Percentiles rank a stretch among this genome's conserved stretches.
These are phyloP conservation scores for Romanogobio albipinnatus DNA, from an alignment of 2,113 vertebrate species.

Conservation along the genomic window DNA sequence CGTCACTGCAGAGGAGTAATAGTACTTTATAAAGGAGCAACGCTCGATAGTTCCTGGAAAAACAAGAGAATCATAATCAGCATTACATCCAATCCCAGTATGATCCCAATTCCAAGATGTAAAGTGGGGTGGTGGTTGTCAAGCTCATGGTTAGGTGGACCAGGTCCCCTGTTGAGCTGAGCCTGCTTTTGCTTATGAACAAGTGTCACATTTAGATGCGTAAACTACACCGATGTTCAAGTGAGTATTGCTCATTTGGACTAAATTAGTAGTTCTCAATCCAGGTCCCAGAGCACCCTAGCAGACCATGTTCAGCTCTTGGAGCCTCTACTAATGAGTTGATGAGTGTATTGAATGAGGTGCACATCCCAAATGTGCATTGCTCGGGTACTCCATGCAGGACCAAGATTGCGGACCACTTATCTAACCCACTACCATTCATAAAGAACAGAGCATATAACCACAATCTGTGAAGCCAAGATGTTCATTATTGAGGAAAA, in stretches of 20 bases:
- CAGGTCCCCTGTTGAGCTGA: not conserved
- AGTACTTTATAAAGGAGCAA: slow-evolving; percentile 87
- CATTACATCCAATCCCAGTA: not conserved
- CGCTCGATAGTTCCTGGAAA: slow-evolving; percentile 64
- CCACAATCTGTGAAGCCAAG: not conserved
- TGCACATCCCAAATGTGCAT: not conserved
- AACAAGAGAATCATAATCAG: not conserved
- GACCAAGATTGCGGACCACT: not conserved
- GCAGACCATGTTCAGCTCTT: not conserved
- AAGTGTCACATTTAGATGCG: slow-evolving; percentile 13
- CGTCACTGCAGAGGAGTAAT: slow-evolving; percentile 83
- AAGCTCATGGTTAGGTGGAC: not conserved
- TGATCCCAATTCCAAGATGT: not conserved
- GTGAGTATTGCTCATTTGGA: slow-evolving; percentile 15
- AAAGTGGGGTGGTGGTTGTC: not conserved
- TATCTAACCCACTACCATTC: not conserved
- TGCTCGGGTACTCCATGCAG: not conserved
- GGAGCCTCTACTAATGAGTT: not conserved
- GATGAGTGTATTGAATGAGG: not conserved
- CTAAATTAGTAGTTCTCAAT: slow-evolving; percentile 18
- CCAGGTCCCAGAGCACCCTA: not conserved
- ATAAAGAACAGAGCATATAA: not conserved
- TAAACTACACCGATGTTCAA: slow-evolving; percentile 40
- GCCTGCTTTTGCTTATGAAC: not conserved
- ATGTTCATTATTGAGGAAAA: not conserved